A percentile compares a stretch with the other conserved stretches of the same genome.
These are phyloP conservation scores for Neomicropteryx cornuta DNA, from an alignment of 1,140 invertebrate genomes.

Conservation along the genomic window DNA sequence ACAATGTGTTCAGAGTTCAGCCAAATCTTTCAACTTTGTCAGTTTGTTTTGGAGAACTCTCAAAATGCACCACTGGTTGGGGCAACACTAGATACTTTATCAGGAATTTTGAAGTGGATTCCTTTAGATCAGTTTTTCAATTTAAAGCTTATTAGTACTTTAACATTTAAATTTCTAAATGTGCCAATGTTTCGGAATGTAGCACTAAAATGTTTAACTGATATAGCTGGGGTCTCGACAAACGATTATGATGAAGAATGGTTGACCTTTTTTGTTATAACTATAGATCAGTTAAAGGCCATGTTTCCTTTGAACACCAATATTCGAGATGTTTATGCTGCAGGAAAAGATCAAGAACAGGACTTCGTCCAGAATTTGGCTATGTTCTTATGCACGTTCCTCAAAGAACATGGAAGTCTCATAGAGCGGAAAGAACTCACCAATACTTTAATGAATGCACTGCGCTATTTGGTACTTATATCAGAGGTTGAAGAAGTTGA, in stretches of 20 bases:
- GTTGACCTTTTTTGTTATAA: conserved; percentile 76
- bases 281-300: conserved; percentile 82
- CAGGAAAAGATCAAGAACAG: conserved; percentile 92
- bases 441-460: conserved; percentile 64
- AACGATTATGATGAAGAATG: conserved; percentile 90
- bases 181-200: conserved; percentile 98
- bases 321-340: conserved; percentile 86
- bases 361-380: conserved; percentile 98
- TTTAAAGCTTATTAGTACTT: conserved; percentile 89
- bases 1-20: conserved; percentile 99
- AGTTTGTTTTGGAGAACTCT: conserved; percentile 96
- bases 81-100: conserved; percentile 89
- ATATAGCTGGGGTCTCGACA: conserved; percentile 85
- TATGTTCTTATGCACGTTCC: conserved; percentile 91
- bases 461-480: conserved; percentile 92
- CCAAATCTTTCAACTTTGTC: conserved; percentile 95
- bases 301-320: conserved; percentile 88
- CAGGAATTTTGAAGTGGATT: conserved; percentile 99
- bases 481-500: conserved; percentile 99
- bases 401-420: conserved; percentile 89
- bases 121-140: conserved; percentile 99
- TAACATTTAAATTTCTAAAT: conserved; percentile 95
- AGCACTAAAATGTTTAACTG: conserved; percentile 95
- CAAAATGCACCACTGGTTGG: conserved; percentile 90
- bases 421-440: conserved; percentile 71